These are phyloP conservation scores for Ammodytes dubius DNA, from an alignment of 2,113 vertebrate species.

Conservation along the genomic window DNA sequence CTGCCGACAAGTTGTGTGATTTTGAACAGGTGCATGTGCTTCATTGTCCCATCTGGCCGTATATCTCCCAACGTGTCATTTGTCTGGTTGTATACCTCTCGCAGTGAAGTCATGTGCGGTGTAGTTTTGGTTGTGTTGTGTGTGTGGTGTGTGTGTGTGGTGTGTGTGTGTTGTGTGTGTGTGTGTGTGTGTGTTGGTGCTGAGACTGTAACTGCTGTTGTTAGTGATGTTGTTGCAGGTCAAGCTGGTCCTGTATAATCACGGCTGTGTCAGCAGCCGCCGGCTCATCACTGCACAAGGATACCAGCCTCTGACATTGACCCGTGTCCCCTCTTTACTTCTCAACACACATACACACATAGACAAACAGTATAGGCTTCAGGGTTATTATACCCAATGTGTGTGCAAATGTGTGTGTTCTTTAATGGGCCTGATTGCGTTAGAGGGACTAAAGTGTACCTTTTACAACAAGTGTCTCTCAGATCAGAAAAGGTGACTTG, in stretches of 20 bases:
- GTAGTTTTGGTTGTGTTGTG: conserved; percentile 34
- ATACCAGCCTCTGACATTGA: conserved; percentile 74
- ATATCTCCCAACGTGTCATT: conserved; percentile 68
- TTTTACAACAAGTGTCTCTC: conserved; percentile 17
- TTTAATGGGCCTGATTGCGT: conserved; percentile 21
- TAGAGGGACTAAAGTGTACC: conserved; percentile 50
- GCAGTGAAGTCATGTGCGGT: conserved; percentile 29
- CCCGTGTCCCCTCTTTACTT: background rate
- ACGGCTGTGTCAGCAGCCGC: conserved; percentile 54
- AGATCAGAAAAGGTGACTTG: conserved; percentile 29
- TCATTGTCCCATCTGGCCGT: conserved; percentile 70
- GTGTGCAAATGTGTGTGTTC: conserved; percentile 9
- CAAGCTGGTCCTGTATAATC: conserved; percentile 72
- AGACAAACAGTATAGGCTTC: background rate
- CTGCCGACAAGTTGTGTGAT: conserved; percentile 68
- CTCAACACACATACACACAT: conserved; percentile 12
- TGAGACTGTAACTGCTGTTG: conserved; percentile 16
- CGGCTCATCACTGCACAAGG: conserved; percentile 67
- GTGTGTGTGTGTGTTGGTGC: conserved; percentile 8
- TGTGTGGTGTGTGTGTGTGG: conserved; percentile 8
- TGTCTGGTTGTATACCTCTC: conserved; percentile 61
- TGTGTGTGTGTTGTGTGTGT: conserved; percentile 32
- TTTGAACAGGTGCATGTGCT: conserved; percentile 70
- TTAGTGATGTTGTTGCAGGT: conserved; percentile 61
- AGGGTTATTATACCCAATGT: conserved; percentile 19